Conservation (phyloP, 2,797 vertebrate genomes). For the Furcifer pardalis region DNA sequence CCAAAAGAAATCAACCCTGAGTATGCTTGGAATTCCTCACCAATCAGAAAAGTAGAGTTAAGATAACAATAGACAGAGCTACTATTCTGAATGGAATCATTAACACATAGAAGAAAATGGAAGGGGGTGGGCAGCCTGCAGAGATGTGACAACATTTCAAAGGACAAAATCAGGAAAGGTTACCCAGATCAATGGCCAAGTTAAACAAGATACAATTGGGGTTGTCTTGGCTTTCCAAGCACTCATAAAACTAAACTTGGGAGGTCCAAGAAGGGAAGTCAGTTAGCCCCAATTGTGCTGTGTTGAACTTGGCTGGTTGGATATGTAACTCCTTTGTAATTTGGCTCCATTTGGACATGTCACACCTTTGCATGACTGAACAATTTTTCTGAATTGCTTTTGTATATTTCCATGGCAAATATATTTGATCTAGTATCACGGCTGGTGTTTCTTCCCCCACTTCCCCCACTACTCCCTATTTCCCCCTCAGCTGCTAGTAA, state of each 20-base stretch:
- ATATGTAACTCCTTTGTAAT: conserved; percentile 52
- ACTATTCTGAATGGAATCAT: conserved; percentile 13
- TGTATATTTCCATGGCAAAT: conserved; percentile 21
- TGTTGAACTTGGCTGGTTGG: conserved; percentile 65
- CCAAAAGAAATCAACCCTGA: neutral
- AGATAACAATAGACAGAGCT: neutral
- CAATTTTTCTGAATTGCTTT: conserved; percentile 34
- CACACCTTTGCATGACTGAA: conserved; percentile 56
- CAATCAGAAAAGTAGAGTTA: neutral
- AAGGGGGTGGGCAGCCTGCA: conserved; percentile 12
- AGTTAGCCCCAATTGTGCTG: conserved; percentile 59
- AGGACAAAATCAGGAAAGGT: conserved; percentile 52
- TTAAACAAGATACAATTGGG: conserved; percentile 57
- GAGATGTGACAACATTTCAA: conserved; percentile 54
- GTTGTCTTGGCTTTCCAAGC: conserved; percentile 63
- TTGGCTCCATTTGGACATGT: conserved; percentile 53
- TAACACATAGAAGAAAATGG: conserved; percentile 11
- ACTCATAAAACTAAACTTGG: conserved; percentile 60
- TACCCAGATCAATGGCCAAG: conserved; percentile 60
- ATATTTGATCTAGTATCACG: conserved; percentile 46
- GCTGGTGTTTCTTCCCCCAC: neutral
- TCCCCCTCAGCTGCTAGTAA: conserved; percentile 23
- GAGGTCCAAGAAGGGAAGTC: conserved; percentile 61
- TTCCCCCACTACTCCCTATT: neutral
- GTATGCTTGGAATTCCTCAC: neutral